A percentile compares a stretch with the other conserved stretches of the same genome.
phyloP scores from a whole-genome alignment of 1,140 invertebrate species.

The Pseudomyrmex sp. region DNA sequence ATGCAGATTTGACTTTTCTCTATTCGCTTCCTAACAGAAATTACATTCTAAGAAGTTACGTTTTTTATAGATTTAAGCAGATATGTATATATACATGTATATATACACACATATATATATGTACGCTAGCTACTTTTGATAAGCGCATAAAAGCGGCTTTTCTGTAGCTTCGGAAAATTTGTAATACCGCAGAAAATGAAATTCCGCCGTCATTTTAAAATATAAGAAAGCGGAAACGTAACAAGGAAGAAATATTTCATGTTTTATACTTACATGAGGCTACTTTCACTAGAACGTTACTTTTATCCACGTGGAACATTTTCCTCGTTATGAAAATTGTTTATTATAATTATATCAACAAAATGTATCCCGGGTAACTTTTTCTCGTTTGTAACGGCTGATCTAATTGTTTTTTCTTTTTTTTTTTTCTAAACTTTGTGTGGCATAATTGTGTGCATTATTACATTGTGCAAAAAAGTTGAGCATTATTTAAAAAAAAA shows the following conservation, averaged over 20 bases:
- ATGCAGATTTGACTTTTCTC: constrained; percentile 6
- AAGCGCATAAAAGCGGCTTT: not conserved
- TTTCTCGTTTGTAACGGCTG: not conserved
- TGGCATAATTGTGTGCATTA: too few species aligned
- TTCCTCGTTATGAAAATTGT: constrained; percentile 4
- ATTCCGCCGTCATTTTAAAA: constrained; percentile 45
- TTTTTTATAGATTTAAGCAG: constrained; percentile 41
- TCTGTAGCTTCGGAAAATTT: constrained; percentile 39
- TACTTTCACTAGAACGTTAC: constrained; percentile 42
- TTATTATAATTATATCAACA: constrained; percentile 1
- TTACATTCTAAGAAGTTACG: constrained; percentile 15
- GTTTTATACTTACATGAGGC: constrained; percentile 12
- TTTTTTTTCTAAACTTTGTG: too few species aligned
- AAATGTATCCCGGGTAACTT: not conserved
- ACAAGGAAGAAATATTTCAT: constrained; percentile 29
- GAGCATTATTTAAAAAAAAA: too few species aligned
- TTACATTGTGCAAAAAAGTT: too few species aligned
- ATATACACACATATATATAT: too few species aligned
- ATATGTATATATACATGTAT: too few species aligned
- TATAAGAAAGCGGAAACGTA: constrained; percentile 27
- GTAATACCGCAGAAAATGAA: constrained; percentile 46
- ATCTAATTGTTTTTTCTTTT: not conserved
- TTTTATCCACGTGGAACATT: constrained; percentile 25
- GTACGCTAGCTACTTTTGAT: constrained; percentile 40
- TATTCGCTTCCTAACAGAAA: not conserved